Conservation (phyloP, 2,797 vertebrate species). For the Anniella stebbinsi region DNA sequence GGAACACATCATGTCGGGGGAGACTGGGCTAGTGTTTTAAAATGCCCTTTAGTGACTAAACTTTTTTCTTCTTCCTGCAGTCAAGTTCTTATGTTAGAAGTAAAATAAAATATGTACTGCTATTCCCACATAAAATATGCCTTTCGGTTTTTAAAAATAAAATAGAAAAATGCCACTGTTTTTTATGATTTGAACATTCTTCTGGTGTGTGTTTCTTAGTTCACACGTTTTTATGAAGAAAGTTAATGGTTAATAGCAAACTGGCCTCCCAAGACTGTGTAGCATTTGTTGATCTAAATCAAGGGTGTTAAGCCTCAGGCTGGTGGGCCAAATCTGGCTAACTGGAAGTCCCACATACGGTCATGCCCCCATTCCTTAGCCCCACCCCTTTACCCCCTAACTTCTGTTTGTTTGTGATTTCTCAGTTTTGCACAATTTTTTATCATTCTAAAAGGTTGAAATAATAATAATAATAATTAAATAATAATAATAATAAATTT, state of each 20-base stretch:
- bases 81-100: background rate
- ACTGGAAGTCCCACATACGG: too few species aligned
- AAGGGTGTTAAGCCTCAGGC: too few species aligned
- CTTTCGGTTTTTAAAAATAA: background rate
- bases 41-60: background rate
- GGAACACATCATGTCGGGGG: too few species aligned
- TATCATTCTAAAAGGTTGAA: too few species aligned
- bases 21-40: background rate
- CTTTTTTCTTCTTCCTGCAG: background rate
- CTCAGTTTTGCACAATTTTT: too few species aligned
- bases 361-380: too few species aligned
- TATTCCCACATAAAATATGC: background rate
- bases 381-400: too few species aligned
- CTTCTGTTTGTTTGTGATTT: too few species aligned
- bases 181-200: background rate
- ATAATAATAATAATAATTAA: too few species aligned
- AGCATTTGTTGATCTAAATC: background rate
- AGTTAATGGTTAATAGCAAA: background rate
- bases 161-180: background rate
- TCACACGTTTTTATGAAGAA: background rate
- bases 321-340: too few species aligned
- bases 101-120: background rate
- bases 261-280: background rate
- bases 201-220: background rate
- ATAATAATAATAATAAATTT: too few species aligned